phyloP scores from a whole-genome alignment of 2,888 invertebrate genomes.

The Eupithecia subfuscata region DNA sequence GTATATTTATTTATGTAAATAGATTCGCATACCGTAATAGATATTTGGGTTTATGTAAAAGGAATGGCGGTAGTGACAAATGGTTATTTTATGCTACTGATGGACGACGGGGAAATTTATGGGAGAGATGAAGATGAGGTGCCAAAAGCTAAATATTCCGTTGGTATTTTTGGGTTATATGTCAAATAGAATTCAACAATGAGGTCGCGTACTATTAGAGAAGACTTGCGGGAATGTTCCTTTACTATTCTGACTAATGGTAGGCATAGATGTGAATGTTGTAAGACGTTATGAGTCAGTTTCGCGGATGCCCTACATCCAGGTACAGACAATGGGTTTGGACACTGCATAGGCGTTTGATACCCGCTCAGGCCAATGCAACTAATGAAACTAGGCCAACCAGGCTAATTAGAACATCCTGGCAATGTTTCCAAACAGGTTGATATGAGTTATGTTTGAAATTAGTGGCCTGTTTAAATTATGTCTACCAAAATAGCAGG shows the following conservation, averaged over 20 bases:
- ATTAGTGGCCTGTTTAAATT: neutral
- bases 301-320: constrained; percentile 30
- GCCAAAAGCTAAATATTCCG: neutral
- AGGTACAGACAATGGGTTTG: constrained; percentile 34
- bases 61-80: neutral
- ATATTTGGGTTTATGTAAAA: constrained; percentile 19
- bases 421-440: constrained; percentile 39
- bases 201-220: neutral
- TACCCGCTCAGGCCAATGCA: constrained; percentile 39
- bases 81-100: neutral
- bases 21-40: constrained; percentile 35
- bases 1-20: constrained; percentile 41
- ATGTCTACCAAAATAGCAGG: neutral
- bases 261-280: neutral
- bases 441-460: constrained; percentile 23
- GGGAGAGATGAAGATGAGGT: neutral
- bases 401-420: constrained; percentile 44
- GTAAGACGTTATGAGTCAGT: constrained; percentile 21
- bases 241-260: neutral
- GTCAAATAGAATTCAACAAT: neutral
- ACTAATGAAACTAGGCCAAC: constrained; percentile 40
- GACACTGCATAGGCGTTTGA: constrained; percentile 35
- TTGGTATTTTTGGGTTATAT: neutral
- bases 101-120: neutral
- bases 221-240: neutral